A percentile compares a stretch with the other conserved stretches of the same genome.
phyloP scores from a whole-genome alignment of 92 coral and sea anemone species.

The Meandrina meandrites region DNA sequence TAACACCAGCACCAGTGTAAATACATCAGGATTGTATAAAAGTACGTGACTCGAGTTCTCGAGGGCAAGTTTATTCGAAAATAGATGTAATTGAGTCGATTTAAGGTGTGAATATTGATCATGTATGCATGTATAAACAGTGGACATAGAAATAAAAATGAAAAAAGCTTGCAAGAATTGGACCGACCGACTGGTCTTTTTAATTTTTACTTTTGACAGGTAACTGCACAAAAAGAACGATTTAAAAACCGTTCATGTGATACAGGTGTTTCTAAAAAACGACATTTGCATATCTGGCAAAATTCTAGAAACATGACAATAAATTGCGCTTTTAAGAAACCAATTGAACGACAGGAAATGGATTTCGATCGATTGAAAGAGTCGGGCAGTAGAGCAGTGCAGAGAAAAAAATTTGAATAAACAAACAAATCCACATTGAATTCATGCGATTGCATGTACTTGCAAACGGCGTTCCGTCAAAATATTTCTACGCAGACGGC shows the following conservation, averaged over 20 bases:
- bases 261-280: conserved; percentile 12
- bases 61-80: neutral
- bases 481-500: neutral
- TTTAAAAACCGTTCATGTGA: neutral
- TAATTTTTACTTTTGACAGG: neutral
- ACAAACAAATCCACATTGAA: neutral
- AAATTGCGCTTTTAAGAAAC: conserved; percentile 18
- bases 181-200: neutral
- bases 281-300: conserved; percentile 37
- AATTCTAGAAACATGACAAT: conserved; percentile 21
- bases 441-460: neutral
- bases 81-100: neutral
- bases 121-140: too few relatives aligned
- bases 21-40: neutral
- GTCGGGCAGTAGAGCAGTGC: neutral
- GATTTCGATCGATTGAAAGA: neutral
- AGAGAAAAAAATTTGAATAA: conserved; percentile 20
- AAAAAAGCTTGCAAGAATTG: neutral
- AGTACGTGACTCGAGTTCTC: neutral
- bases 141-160: neutral
- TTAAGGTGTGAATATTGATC: neutral
- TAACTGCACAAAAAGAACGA: neutral
- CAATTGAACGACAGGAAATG: conserved; percentile 33
- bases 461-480: neutral
- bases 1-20: neutral